A percentile compares a stretch with the other conserved stretches of the same genome.
Conservation (phyloP, 2,888 invertebrate genomes). For the Diarsia rubi region DNA sequence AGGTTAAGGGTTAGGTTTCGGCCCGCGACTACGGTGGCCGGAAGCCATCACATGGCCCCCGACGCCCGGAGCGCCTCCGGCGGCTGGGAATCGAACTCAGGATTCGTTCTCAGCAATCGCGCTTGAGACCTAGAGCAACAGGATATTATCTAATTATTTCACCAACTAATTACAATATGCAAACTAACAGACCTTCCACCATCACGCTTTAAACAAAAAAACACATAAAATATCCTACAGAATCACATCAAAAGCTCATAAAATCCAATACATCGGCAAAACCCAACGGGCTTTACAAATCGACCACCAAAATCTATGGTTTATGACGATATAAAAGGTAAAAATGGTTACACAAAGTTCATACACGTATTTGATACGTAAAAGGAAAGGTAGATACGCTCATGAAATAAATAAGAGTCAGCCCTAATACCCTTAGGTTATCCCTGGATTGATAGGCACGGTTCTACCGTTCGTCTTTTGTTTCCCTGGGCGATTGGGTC, state of each 20-base stretch:
- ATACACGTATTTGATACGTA: slow-evolving; percentile 36
- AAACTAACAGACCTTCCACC: background rate
- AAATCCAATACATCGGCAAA: slow-evolving; percentile 33
- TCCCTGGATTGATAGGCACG: slow-evolving; percentile 48
- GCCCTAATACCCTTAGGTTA: slow-evolving; percentile 34
- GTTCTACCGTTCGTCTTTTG: slow-evolving; percentile 20
- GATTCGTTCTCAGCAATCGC: no score
- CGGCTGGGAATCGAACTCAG: no score
- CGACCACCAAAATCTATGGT: slow-evolving; percentile 51
- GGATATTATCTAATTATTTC: background rate
- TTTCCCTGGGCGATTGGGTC: background rate
- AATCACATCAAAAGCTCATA: slow-evolving; percentile 34
- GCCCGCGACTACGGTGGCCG: no score
- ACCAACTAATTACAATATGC: background rate
- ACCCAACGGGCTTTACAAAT: slow-evolving; percentile 46
- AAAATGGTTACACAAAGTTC: slow-evolving; percentile 54
- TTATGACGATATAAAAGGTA: slow-evolving; percentile 50
- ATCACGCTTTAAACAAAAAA: background rate
- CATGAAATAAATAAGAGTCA: slow-evolving; percentile 54
- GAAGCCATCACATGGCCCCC: no score
- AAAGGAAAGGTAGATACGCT: slow-evolving; percentile 8
- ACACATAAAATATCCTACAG: slow-evolving; percentile 2
- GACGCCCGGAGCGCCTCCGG: no score
- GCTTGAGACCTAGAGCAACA: no score
- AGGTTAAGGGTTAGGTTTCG: no score